Base-by-base conservation (phyloP, 2,888 invertebrate species). In the Parasteatoda lunata region DNA sequence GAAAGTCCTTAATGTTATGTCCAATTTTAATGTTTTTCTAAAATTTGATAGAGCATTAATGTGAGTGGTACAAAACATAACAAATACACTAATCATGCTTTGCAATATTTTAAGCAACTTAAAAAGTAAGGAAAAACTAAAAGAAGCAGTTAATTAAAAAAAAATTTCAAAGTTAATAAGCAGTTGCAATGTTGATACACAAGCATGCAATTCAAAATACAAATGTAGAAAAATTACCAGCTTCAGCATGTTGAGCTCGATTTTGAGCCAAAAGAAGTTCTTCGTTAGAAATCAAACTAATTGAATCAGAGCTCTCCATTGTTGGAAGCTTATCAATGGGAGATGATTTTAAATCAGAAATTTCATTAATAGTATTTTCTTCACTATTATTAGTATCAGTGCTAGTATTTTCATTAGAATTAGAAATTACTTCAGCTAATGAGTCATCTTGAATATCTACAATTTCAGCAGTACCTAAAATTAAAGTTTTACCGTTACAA, bases 161-260 rank as follows among this genome's bases (percentile, higher is more conserved):
- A 66, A 66, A 66, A 59, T 11, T 48, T 15, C 4, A 71, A 71
- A 5, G 49, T 8, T 5, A 49, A 8, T 75, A 11, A 77, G 13
- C 51, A 77, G 13, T n/a, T 47, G 4, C 30, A 30, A 30, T 30
- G 30, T 30, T 30, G 30, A 30, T 30, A 59, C n/a, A 9, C n/a
- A 59, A 59, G 59, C 59, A 59, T 59, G 59, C 30, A 75, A 5
- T 30, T 30, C 30, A 30, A 1, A 30, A 30, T 30, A 30, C 30
- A 30, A 30, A 30, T 30, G 13, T 47, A 54, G 15, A 30, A 9
- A 13, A 7, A 30, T 70, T 75, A 87, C 87, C 87, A 47, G 77
- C 68, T 73, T 82, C 82, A 59, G 82, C 69, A 49, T 82, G 77
- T 9, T 77, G 45, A 59, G 87, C 77, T 82, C 59, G 7, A 51